These are phyloP conservation scores for Eretmocerus hayati DNA, from an alignment of 2,888 invertebrate species.

Conservation along the genomic window DNA sequence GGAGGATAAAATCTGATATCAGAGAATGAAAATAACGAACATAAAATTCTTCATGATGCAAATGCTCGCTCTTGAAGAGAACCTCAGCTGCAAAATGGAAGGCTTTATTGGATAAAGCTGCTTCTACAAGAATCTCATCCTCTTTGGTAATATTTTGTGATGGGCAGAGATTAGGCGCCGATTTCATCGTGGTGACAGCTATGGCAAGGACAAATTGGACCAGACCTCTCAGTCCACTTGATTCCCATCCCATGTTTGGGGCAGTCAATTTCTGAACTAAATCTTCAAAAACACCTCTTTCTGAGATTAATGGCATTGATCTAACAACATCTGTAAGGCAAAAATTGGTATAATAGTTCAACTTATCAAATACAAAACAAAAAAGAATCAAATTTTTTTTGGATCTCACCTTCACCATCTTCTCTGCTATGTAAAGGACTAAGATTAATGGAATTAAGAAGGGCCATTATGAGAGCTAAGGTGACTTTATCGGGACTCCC, in stretches of 20 bases:
- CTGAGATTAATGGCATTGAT: conserved; percentile 39
- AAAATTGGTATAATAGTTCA: too few species aligned
- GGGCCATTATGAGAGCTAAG: conserved; percentile 71
- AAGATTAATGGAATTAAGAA: conserved; percentile 77
- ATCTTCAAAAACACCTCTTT: conserved; percentile 46
- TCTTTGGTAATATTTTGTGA: conserved; percentile 59
- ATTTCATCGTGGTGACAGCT: conserved; percentile 58
- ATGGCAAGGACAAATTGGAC: conserved; percentile 66
- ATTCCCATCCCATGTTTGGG: conserved; percentile 49
- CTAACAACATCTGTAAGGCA: conserved; percentile 36
- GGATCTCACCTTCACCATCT: conserved; percentile 57
- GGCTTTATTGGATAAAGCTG: conserved; percentile 69
- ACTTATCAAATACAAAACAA: conserved; percentile 1
- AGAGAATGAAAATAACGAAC: conserved; percentile 75
- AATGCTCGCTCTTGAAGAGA: conserved; percentile 61
- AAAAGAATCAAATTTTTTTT: background rate
- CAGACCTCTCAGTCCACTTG: conserved; percentile 54
- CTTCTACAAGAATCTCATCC: conserved; percentile 73
- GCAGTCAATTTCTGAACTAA: conserved; percentile 56
- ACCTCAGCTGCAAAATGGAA: conserved; percentile 73
- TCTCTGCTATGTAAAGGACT: conserved; percentile 68
- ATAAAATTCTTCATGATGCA: conserved; percentile 74
- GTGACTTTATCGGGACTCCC: conserved; percentile 75
- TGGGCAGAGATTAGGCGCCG: conserved; percentile 53
- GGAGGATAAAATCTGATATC: conserved; percentile 84